Conservation (phyloP, 2,888 invertebrate species). For the Latrodectus hesperus region DNA sequence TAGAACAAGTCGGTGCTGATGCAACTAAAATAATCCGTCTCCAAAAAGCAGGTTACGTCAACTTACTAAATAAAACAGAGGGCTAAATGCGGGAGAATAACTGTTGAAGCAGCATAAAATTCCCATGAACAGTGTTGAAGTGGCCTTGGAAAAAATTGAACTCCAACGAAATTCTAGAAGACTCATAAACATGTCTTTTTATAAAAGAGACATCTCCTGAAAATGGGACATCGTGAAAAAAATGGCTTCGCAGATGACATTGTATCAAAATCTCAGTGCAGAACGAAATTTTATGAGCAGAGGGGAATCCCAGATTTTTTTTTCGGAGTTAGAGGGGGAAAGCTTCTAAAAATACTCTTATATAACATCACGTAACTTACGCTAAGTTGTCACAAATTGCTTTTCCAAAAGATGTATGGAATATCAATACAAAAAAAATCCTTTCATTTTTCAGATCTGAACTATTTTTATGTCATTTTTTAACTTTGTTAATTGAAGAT, state of each 20-base stretch:
- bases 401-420: background rate
- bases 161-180: constrained; percentile 1
- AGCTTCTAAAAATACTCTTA: background rate
- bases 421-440: too few relatives aligned
- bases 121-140: too few relatives aligned
- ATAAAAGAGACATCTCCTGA: constrained; percentile 20
- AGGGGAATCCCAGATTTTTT: constrained; percentile 1
- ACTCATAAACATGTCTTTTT: constrained; percentile 12
- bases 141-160: background rate
- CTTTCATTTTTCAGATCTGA: too few relatives aligned
- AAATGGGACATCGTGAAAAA: constrained; percentile 2
- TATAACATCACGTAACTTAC: background rate
- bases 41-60: too few relatives aligned
- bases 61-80: too few relatives aligned
- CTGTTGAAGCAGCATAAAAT: too few relatives aligned
- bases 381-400: background rate
- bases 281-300: constrained; percentile 5
- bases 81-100: too few relatives aligned
- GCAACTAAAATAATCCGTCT: too few relatives aligned
- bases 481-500: too few relatives aligned
- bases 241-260: constrained; percentile 1
- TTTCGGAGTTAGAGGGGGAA: background rate
- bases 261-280: constrained; percentile 8
- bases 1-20: too few relatives aligned
- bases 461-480: too few relatives aligned